These are phyloP conservation scores for Hippopotamyrus pictus DNA, from an alignment of 2,797 vertebrate species.

Conservation along the genomic window DNA sequence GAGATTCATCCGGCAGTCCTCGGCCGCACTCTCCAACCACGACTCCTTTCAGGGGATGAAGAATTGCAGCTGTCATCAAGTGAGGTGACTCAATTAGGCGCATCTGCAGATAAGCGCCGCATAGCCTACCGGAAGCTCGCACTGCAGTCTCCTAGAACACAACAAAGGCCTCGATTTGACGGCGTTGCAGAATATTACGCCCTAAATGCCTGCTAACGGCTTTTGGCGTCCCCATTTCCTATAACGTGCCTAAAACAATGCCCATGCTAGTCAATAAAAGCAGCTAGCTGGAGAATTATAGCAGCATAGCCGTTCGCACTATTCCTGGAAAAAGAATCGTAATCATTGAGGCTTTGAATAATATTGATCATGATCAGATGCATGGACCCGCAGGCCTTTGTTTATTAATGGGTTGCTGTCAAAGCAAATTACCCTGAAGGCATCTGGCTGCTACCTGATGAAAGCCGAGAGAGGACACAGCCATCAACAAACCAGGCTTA, in stretches of 20 bases:
- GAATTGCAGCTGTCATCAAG: background rate
- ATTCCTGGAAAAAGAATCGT: background rate
- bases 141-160: background rate
- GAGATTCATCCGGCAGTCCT: background rate
- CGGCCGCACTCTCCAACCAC: background rate
- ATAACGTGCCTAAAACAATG: background rate
- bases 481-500: background rate
- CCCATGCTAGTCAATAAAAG: background rate
- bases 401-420: slow-evolving; percentile 7
- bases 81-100: background rate
- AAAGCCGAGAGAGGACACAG: background rate
- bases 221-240: background rate
- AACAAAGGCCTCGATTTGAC: background rate
- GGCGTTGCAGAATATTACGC: background rate
- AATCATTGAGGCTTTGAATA: background rate
- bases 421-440: slow-evolving; percentile 18
- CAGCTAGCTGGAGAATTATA: background rate
- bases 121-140: background rate
- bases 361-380: background rate
- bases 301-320: background rate
- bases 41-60: background rate
- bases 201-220: background rate
- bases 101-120: background rate
- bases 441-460: slow-evolving; percentile 14
- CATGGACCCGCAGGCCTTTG: background rate